These are phyloP conservation scores for Bovichtus variegatus DNA, from an alignment of 2,797 vertebrate genomes.

Conservation along the genomic window DNA sequence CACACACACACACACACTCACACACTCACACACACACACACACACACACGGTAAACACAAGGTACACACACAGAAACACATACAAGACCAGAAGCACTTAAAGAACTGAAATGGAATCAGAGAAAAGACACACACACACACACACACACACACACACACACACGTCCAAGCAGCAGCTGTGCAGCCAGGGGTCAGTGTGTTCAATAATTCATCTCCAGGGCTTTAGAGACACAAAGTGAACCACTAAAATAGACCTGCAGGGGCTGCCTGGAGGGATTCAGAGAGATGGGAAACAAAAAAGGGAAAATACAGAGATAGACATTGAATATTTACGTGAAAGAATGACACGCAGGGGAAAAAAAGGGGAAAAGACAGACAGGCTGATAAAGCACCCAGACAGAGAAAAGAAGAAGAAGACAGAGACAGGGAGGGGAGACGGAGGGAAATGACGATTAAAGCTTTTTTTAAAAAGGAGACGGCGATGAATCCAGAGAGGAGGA, in stretches of 20 bases:
- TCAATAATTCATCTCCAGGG: constrained; percentile 67
- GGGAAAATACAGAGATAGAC: not conserved
- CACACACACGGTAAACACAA: not conserved
- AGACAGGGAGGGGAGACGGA: not conserved
- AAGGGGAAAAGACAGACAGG: not conserved
- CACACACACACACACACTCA: no score
- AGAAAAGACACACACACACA: constrained; percentile 28
- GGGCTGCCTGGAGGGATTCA: not conserved
- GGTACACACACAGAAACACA: not conserved
- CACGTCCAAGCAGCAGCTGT: constrained; percentile 6
- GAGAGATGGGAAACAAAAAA: not conserved
- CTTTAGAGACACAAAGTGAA: constrained; percentile 43
- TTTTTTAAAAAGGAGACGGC: not conserved
- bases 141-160: constrained; percentile 16
- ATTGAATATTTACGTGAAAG: constrained; percentile 6
- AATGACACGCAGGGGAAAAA: constrained; percentile 2
- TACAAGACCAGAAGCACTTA: not conserved
- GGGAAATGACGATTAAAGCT: constrained; percentile 20
- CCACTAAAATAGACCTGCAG: constrained; percentile 41
- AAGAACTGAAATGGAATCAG: constrained; percentile 9
- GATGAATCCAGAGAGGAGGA: constrained; percentile 24
- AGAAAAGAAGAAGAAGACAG: not conserved
- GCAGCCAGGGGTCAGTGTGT: constrained; percentile 55
- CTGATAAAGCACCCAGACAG: not conserved
- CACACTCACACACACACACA: no score